Evolutionary conservation across 2,113 vertebrate species (phyloP), one percentile per base, ranked within the genome.

Genomic region (Chloropsis hardwickii): DNA sequence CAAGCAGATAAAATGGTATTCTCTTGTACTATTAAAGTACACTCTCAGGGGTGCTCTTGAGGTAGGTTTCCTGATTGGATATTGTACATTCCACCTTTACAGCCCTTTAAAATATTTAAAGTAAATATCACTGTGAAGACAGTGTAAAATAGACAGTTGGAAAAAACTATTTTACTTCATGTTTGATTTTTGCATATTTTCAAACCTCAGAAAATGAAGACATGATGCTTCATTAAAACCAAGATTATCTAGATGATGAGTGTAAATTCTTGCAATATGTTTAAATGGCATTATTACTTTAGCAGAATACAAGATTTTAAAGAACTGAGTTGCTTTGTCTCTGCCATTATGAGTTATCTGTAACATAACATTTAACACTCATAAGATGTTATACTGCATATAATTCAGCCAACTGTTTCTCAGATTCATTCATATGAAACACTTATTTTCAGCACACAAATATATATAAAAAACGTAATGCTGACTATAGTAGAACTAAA

Each of bases 131-230:
- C 47, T 37, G 29, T 70, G 60, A 87, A 81, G 78, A 35, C 27
- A 60, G 20, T n/a, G 65, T 69, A n/a, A 72, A 86, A 50, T 42
- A 45, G 10, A 4, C 72, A 80, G 39, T 40, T 82, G 62, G 21
- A 79, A 94, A 72, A 95, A 89, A 42, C 8, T 0, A 27, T 60
- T 87, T 14, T n/a, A 37, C 6, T 47, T 92, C 10, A 22, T 48
- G 12, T 85, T 90, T 70, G 62, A 77, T 87, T 87, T 91, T 87
- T 95, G 28, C 20, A 6, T 81, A 25, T 92, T 85, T 94, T 95
- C 54, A 50, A 54, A 58, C 53, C 37, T 81, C 18, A 23, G 57
- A 90, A 85, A 77, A 87, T 90, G 42, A 87, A 61, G 39, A n/a
- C n/a, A n/a, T 61, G 70, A 72, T 89, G 73, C 48, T 94, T 91